A percentile compares a stretch with the other conserved stretches of the same genome.
phyloP scores from a whole-genome alignment of 2,113 vertebrate species.

The Felis chaus region DNA sequence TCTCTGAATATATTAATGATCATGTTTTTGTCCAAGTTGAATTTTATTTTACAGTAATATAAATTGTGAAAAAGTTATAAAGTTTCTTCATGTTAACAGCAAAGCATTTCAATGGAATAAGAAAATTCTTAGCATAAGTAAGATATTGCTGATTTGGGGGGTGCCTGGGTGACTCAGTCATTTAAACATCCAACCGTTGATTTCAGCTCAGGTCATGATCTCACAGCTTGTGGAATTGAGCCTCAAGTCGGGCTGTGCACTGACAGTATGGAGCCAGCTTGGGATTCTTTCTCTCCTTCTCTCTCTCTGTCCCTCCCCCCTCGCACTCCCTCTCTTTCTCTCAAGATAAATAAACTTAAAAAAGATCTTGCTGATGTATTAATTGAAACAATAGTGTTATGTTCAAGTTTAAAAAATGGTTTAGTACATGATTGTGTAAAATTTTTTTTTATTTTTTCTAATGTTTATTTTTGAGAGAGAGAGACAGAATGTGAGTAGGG shows the following conservation, averaged over 20 bases:
- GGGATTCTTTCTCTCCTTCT: too few relatives aligned
- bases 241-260: too few relatives aligned
- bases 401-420: slow-evolving; percentile 61
- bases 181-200: too few relatives aligned
- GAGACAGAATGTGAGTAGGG: too few relatives aligned
- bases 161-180: too few relatives aligned
- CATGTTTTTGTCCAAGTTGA: slow-evolving; percentile 45
- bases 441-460: background rate
- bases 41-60: slow-evolving; percentile 76
- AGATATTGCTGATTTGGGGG: background rate
- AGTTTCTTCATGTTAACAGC: slow-evolving; percentile 60
- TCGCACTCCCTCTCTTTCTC: too few relatives aligned
- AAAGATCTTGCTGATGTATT: background rate
- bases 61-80: slow-evolving; percentile 61
- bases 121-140: slow-evolving; percentile 64
- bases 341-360: too few relatives aligned
- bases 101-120: slow-evolving; percentile 60
- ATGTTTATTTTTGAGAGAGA: too few relatives aligned
- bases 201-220: too few relatives aligned
- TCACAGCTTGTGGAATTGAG: too few relatives aligned
- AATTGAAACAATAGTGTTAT: slow-evolving; percentile 62
- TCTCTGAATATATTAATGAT: slow-evolving; percentile 42
- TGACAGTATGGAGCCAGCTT: too few relatives aligned
- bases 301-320: too few relatives aligned
- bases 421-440: slow-evolving; percentile 63